These are phyloP conservation scores for Isurus oxyrinchus DNA, from an alignment of 2,113 vertebrate species.

Conservation along the genomic window DNA sequence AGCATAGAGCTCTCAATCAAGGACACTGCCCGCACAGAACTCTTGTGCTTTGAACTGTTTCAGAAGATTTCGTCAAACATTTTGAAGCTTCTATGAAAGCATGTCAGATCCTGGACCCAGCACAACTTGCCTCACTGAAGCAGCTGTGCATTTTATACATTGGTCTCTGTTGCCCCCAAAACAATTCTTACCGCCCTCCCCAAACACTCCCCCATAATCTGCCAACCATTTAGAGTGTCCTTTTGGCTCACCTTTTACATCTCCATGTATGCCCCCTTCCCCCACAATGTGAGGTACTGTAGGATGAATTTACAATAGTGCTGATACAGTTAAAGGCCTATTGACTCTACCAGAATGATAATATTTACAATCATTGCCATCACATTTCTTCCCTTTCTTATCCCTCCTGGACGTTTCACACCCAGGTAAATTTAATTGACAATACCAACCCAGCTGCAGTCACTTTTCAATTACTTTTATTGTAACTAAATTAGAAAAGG, in stretches of 20 bases:
- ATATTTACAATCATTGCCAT: not conserved
- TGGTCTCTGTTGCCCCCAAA: not conserved
- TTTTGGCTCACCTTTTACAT: not conserved
- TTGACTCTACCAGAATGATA: not conserved
- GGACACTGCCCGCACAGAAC: not conserved
- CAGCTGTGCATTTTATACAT: not conserved
- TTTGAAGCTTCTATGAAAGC: not conserved
- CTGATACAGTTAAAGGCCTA: no score
- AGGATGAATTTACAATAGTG: not conserved
- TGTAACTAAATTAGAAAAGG: not conserved
- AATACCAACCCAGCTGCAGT: not conserved
- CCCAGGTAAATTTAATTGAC: not conserved
- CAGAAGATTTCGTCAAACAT: not conserved
- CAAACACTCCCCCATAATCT: not conserved
- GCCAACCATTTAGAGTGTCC: not conserved
- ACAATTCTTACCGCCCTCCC: not conserved
- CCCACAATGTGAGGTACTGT: not conserved
- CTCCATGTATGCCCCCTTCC: not conserved
- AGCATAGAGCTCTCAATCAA: no score
- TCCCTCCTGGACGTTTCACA: not conserved
- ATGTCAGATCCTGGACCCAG: not conserved
- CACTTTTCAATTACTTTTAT: not conserved
- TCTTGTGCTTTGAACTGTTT: no score
- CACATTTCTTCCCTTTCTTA: not conserved
- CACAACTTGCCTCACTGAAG: not conserved